phyloP scores from a whole-genome alignment of 1,140 invertebrate genomes.

The Lysiphlebus fabarum region DNA sequence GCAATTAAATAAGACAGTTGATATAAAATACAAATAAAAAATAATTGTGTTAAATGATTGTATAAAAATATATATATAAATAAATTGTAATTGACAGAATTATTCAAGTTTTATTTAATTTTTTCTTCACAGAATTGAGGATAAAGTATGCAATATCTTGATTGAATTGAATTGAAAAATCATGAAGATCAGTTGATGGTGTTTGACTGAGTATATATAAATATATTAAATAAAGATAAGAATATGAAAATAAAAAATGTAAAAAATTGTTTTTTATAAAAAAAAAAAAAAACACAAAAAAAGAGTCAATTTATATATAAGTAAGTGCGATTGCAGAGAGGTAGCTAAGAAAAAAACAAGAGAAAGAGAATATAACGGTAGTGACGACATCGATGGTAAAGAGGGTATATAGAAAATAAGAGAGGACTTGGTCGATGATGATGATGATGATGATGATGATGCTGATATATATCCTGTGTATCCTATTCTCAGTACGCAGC shows the following conservation, averaged over 20 bases:
- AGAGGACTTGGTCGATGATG: constrained; percentile 7
- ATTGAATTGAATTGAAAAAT: constrained; percentile 14
- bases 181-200: neutral
- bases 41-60: no score
- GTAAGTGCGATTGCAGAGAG: no score
- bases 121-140: neutral
- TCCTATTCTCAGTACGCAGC: constrained; percentile 29
- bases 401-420: constrained; percentile 11
- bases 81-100: neutral
- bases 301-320: constrained; percentile 1
- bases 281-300: constrained; percentile 18
- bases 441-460: constrained; percentile 28
- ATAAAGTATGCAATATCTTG: neutral
- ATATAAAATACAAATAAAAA: no score
- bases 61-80: no score
- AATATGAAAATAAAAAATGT: constrained; percentile 13
- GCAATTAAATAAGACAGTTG: no score
- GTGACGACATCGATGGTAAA: constrained; percentile 15
- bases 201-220: neutral
- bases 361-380: constrained; percentile 23
- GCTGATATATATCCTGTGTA: constrained; percentile 28
- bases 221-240: constrained; percentile 3
- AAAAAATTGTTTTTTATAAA: constrained; percentile 2
- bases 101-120: neutral
- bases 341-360: constrained; percentile 13